Evolutionary conservation across 2,888 invertebrate species (phyloP).

Genomic region (Drosophila austrosaltans): DNA sequence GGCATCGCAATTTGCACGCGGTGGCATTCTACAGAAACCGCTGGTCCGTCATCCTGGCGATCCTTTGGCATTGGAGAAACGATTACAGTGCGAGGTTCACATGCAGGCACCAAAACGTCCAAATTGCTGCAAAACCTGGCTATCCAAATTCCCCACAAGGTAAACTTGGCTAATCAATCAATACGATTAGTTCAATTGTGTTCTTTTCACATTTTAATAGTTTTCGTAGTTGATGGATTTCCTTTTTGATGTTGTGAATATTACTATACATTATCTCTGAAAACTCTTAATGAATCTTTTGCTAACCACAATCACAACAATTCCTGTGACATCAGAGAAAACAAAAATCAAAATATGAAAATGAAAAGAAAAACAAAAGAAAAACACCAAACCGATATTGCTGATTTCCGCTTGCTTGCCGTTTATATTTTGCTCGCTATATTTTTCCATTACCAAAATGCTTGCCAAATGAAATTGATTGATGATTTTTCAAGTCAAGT

Average conservation of each 20-base stretch:
- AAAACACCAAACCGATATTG: conserved; percentile 54
- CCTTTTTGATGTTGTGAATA: conserved; percentile 84
- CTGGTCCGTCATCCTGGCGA: conserved; percentile 92
- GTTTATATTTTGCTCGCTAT: conserved; percentile 70
- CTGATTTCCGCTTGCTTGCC: conserved; percentile 69
- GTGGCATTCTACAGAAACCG: conserved; percentile 88
- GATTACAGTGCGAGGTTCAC: conserved; percentile 95
- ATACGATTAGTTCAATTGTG: conserved; percentile 20
- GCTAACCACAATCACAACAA: conserved; percentile 13
- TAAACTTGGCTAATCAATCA: conserved; percentile 60
- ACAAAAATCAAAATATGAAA: conserved; percentile 16
- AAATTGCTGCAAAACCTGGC: conserved; percentile 96
- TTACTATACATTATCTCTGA: conserved; percentile 59
- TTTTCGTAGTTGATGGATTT: conserved; percentile 82
- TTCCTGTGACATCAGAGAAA: conserved; percentile 39
- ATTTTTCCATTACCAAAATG: conserved; percentile 45
- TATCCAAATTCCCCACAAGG: conserved; percentile 96
- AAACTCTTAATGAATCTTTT: conserved; percentile 39
- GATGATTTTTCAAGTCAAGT: conserved; percentile 56
- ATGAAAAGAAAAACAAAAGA: conserved; percentile 16
- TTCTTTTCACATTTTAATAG: conserved; percentile 38
- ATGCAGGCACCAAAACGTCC: conserved; percentile 91
- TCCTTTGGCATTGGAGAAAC: conserved; percentile 91
- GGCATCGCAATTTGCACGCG: conserved; percentile 75
- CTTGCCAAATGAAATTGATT: conserved; percentile 62